Evolutionary conservation across 2,113 vertebrate species (phyloP).

Genomic region (Campylorhamphus procurvoides): DNA sequence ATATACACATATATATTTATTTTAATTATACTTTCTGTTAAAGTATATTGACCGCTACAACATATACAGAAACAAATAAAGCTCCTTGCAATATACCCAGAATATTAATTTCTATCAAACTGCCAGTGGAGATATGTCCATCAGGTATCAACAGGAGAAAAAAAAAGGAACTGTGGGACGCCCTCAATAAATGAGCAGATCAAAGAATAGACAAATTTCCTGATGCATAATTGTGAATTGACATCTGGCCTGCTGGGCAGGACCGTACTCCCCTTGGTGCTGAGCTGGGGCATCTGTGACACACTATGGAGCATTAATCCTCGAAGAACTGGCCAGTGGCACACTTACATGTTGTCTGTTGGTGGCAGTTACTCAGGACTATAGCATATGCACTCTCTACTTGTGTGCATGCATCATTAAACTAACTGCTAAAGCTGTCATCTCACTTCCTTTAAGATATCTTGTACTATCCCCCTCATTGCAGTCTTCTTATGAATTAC

Average conservation of each 20-base stretch:
- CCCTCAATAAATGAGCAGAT: background rate
- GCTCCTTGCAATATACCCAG: background rate
- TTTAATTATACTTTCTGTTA: background rate
- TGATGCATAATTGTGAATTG: background rate
- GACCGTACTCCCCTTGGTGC: background rate
- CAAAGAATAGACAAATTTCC: background rate
- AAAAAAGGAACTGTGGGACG: background rate
- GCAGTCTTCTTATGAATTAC: background rate
- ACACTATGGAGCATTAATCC: background rate
- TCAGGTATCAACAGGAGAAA: background rate
- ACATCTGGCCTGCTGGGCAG: background rate
- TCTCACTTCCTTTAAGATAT: background rate
- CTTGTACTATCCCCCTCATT: too few relatives aligned
- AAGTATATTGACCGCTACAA: background rate
- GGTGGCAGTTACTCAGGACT: background rate
- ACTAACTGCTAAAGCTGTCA: background rate
- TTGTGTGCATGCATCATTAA: background rate
- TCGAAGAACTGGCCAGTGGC: background rate
- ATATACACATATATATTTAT: background rate
- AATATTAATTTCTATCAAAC: background rate
- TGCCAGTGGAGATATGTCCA: background rate
- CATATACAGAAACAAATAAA: background rate
- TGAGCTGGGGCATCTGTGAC: background rate
- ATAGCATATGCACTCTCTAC: background rate
- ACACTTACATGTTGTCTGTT: background rate